Evolutionary conservation across 2,888 invertebrate genomes (phyloP).

Genomic region (Entomobrya proxima): DNA sequence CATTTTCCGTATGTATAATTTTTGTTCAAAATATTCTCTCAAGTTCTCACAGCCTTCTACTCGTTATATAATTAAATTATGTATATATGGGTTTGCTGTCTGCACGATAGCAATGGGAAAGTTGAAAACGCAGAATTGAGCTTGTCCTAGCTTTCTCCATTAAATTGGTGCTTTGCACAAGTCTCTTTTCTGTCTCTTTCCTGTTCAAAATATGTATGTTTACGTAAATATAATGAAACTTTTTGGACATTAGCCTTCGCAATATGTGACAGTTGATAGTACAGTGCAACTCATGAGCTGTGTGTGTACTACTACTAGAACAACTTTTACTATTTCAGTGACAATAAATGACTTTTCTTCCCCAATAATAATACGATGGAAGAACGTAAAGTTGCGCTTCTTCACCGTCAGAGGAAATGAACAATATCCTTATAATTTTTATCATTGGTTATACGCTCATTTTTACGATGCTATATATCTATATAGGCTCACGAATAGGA

Average conservation of each 20-base stretch:
- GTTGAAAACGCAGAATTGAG: conserved; percentile 38
- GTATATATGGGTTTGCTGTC: neutral
- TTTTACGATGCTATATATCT: neutral
- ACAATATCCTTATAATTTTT: conserved; percentile 53
- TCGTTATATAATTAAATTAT: conserved; percentile 15
- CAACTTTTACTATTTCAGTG: conserved; percentile 30
- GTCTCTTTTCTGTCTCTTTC: neutral
- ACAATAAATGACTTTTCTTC: conserved; percentile 37
- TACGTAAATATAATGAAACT: conserved; percentile 29
- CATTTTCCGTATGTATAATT: neutral
- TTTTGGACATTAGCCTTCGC: conserved; percentile 29
- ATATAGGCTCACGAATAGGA: too few species aligned
- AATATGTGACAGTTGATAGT: conserved; percentile 28
- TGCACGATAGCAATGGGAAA: conserved; percentile 20
- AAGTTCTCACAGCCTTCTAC: neutral
- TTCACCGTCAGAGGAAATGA: conserved; percentile 42
- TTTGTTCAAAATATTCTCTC: neutral
- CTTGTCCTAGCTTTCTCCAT: conserved; percentile 36
- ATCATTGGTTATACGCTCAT: neutral
- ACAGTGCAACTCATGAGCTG: conserved; percentile 9
- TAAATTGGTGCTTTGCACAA: conserved; percentile 1
- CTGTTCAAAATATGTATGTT: conserved; percentile 9
- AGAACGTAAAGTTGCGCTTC: neutral
- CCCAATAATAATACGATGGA: conserved; percentile 8
- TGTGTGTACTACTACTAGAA: neutral